Base-by-base conservation (phyloP, 2,888 invertebrate species). In the Eupithecia exiguata region DNA sequence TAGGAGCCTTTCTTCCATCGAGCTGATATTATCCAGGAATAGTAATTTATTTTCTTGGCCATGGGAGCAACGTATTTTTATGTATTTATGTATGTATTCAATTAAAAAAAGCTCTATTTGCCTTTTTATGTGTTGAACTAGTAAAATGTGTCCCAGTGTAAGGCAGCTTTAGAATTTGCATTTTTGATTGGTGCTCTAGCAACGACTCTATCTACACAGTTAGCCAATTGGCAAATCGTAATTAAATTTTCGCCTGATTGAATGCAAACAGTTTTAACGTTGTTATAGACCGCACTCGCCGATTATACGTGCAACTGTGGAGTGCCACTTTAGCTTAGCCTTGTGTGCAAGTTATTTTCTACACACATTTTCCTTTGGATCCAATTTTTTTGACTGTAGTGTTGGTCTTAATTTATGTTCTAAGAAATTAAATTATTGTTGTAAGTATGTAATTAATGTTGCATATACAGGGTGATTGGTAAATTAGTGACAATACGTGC, bases 111-210 rank as follows among this genome's bases (percentile, higher is more conserved):
- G 1, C 49, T 49, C n/a, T 7, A n/a, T 9, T 9, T 49, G 49
- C 49, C 49, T 9, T 49, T n/a, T 49, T 9, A 6, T n/a, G 1
- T 49, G 49, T n/a, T 5, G 21, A 12, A 21, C 5, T 10, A 25
- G 9, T 40, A 21, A 21, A 14, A 66, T 21, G 14, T 21, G n/a
- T 6, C 21, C 25, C 16, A 49, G 69, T 71, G 62, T 66, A 49
- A 36, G 69, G 21, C 18, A 40, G 40, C 71, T 68, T 88, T 71
- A 75, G 75, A 78, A 92, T 93, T 93, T 91, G 90, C 92, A 93
- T 92, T 91, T 92, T 92, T 92, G 92, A 93, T 93, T 93, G 92
- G 88, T 86, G 84, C 86, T 86, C 84, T 83, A 73, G 73, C 76
- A 65, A 87, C 87, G 85, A 80, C 81, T 80, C 82, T 82, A 85